These are phyloP conservation scores for Halictus ligatus DNA, from an alignment of 2,888 invertebrate species.

Conservation along the genomic window DNA sequence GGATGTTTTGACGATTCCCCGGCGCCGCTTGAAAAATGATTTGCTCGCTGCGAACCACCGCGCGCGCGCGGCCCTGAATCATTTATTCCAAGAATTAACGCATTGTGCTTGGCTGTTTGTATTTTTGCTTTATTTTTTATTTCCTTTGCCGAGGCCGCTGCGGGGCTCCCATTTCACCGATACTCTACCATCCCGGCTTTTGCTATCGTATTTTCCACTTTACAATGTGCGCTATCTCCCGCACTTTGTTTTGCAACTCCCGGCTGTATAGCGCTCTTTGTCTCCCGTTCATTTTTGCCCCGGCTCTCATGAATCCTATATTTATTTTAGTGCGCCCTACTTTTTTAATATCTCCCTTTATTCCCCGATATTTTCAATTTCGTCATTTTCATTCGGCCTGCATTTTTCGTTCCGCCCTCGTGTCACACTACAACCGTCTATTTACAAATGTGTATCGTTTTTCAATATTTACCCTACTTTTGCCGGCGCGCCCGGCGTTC, in stretches of 20 bases:
- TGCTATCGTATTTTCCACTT: neutral
- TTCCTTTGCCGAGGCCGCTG: neutral
- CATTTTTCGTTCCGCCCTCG: neutral
- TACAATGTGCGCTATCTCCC: conserved; percentile 16
- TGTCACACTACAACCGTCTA: neutral
- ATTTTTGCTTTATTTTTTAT: neutral
- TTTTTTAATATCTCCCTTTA: conserved; percentile 39
- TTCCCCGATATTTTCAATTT: conserved; percentile 25
- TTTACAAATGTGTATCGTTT: conserved; percentile 12
- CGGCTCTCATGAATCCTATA: conserved; percentile 13
- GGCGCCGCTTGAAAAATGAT: neutral
- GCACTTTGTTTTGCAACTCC: conserved; percentile 23
- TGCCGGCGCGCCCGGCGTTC: no score
- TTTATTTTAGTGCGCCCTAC: conserved; percentile 32
- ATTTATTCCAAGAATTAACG: neutral
- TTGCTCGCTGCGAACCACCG: neutral
- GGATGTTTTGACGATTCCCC: neutral
- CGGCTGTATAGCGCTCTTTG: conserved; percentile 17
- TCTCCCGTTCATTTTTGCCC: neutral
- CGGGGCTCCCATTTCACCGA: neutral
- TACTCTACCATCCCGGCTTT: conserved; percentile 4
- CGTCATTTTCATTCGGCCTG: conserved; percentile 25
- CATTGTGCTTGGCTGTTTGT: neutral
- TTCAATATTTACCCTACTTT: neutral
- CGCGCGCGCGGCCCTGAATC: neutral